Percentiles rank a stretch among this genome's conserved stretches.
Evolutionary conservation across 2,888 invertebrate species (phyloP).

Genomic region (Microctonus hyperodae): DNA sequence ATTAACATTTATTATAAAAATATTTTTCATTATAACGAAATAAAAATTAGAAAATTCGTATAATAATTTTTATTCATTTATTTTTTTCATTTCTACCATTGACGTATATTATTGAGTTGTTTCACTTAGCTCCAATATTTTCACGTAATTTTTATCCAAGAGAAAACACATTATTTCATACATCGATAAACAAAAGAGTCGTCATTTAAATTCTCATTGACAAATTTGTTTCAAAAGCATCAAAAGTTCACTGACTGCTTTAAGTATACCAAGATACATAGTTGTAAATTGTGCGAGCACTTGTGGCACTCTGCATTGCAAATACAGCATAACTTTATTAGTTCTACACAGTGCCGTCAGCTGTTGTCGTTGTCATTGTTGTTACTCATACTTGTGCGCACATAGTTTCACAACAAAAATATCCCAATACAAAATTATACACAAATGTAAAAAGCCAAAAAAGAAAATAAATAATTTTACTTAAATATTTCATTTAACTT

Average conservation of each 20-base stretch:
- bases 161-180: too few relatives aligned
- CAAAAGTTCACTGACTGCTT: slow-evolving; percentile 28
- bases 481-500: background rate
- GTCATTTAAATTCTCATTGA: too few relatives aligned
- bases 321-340: slow-evolving; percentile 52
- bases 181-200: too few relatives aligned
- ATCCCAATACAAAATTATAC: background rate
- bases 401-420: slow-evolving; percentile 8
- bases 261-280: slow-evolving; percentile 17
- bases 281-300: slow-evolving; percentile 23
- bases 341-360: slow-evolving; percentile 46
- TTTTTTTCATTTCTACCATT: too few relatives aligned
- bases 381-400: slow-evolving; percentile 7
- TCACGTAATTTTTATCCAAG: too few relatives aligned
- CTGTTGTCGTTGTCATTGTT: slow-evolving; percentile 34
- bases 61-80: too few relatives aligned
- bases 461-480: background rate
- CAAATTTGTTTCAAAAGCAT: background rate
- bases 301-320: slow-evolving; percentile 50
- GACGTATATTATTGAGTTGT: too few relatives aligned
- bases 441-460: background rate
- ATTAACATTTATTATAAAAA: too few relatives aligned
- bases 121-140: too few relatives aligned
- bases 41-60: too few relatives aligned
- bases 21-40: too few relatives aligned